Conservation (phyloP, 2,797 vertebrate genomes). For the Schizothorax lantsangensis region DNA sequence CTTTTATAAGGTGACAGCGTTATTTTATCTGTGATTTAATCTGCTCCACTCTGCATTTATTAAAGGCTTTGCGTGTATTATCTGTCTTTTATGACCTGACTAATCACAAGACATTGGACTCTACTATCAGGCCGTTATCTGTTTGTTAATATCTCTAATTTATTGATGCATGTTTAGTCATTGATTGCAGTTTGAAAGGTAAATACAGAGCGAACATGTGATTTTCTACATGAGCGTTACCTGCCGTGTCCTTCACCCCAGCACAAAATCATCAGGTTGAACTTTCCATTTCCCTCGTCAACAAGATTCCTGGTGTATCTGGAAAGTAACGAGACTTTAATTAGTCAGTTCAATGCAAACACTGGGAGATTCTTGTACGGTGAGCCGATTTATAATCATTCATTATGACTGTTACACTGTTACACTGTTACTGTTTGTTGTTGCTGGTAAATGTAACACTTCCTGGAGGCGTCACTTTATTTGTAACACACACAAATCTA, state of each 20-base stretch:
- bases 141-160: slow-evolving; percentile 13
- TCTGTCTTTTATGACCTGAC: slow-evolving; percentile 46
- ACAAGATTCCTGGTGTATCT: slow-evolving; percentile 98
- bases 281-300: slow-evolving; percentile 94
- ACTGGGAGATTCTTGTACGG: neutral
- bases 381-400: too few species aligned
- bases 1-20: neutral
- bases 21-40: neutral
- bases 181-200: neutral
- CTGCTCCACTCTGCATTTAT: neutral
- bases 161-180: neutral
- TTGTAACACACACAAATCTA: too few species aligned
- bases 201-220: neutral
- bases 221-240: slow-evolving; percentile 69
- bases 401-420: too few species aligned
- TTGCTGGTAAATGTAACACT: too few species aligned
- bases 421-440: too few species aligned
- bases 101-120: slow-evolving; percentile 62
- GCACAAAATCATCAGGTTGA: slow-evolving; percentile 96
- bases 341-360: too few species aligned
- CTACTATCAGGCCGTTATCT: slow-evolving; percentile 59
- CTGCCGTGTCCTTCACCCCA: slow-evolving; percentile 99
- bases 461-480: too few species aligned
- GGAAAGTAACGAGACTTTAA: slow-evolving; percentile 36
- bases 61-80: slow-evolving; percentile 30